A percentile compares a stretch with the other conserved stretches of the same genome.
Evolutionary conservation across 2,113 vertebrate genomes (phyloP).

Genomic region (Phrynosoma platyrhinos): DNA sequence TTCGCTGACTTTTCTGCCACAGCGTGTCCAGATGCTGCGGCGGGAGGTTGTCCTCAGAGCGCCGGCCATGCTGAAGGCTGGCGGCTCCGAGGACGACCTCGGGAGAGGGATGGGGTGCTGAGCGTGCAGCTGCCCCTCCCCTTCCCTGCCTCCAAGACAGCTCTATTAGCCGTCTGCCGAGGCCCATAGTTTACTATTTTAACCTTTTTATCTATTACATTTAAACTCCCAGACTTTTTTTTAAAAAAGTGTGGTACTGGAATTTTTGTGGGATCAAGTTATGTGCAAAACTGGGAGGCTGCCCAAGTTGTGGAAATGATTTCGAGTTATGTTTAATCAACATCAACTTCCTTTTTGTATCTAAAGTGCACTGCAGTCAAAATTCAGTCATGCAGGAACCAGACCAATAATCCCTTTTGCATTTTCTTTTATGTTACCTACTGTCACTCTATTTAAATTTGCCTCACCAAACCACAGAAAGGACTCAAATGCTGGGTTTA

Average conservation of each 20-base stretch:
- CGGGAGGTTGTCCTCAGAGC: too few species aligned
- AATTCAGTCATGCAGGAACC: background rate
- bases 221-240: background rate
- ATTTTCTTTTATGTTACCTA: slow-evolving; percentile 23
- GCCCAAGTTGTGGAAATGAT: too few species aligned
- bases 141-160: too few species aligned
- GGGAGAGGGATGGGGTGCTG: too few species aligned
- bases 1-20: too few species aligned
- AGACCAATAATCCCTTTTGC: background rate
- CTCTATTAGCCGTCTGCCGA: too few species aligned
- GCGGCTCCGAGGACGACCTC: too few species aligned
- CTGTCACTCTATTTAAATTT: slow-evolving; percentile 30
- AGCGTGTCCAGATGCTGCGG: too few species aligned
- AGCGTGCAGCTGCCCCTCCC: too few species aligned
- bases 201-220: background rate
- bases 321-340: background rate
- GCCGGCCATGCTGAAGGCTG: too few species aligned
- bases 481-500: slow-evolving; percentile 27
- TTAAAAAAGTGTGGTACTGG: background rate
- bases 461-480: slow-evolving; percentile 26
- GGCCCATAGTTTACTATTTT: background rate
- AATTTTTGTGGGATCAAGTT: background rate
- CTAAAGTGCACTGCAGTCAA: background rate
- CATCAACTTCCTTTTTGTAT: background rate
- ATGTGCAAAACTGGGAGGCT: background rate